Base-by-base conservation (phyloP, 2,113 vertebrate genomes). In the Danio rerio region DNA sequence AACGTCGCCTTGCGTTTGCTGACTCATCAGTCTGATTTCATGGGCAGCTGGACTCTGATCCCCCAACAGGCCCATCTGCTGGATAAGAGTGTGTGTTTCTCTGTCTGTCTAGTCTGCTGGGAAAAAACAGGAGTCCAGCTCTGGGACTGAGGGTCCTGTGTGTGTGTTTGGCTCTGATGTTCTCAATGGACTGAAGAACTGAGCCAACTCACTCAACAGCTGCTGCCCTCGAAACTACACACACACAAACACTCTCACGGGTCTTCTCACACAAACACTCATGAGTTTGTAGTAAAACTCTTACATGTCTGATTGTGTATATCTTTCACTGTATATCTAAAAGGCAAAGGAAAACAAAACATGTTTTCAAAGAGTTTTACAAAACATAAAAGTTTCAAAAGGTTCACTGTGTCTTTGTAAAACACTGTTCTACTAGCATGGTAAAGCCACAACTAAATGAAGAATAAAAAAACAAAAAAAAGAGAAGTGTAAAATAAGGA, bases 171-270 rank as follows among this genome's bases (percentile, higher is more conserved):
- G 53, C 65, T 81, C 69, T 81, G 69, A 73, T 81, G 56, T 58
- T 72, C 43, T 61, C 73, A 66, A 73, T 68, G 71, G 68, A 69
- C 20, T 50, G 61, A 69, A 21, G 4, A 59, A 59, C 68, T 61
- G 21, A 66, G 62, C 79, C 79, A 78, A 76, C 88, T 86, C 81
- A 45, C 84, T 71, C 63, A 88, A 87, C 93, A 94, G 89, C 92
- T 93, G 92, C 89, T 89, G 87, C 89, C 86, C 63, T 87, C 73
- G n/a, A 81, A 74, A 81, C 68, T 43, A 20, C 61, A 49, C 13
- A 62, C 31, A 21, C 75, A 63, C 47, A 83, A 63, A 18, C 58
- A 66, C 45, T 73, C 20, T 53, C 58, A n/a, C n/a, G n/a, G n/a
- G n/a, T n/a, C n/a, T n/a, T n/a, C n/a, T n/a, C n/a, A n/a, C n/a